A percentile compares a stretch with the other conserved stretches of the same genome.
Conservation (phyloP, 1,140 invertebrate genomes). For the Platorchestia sp. region DNA sequence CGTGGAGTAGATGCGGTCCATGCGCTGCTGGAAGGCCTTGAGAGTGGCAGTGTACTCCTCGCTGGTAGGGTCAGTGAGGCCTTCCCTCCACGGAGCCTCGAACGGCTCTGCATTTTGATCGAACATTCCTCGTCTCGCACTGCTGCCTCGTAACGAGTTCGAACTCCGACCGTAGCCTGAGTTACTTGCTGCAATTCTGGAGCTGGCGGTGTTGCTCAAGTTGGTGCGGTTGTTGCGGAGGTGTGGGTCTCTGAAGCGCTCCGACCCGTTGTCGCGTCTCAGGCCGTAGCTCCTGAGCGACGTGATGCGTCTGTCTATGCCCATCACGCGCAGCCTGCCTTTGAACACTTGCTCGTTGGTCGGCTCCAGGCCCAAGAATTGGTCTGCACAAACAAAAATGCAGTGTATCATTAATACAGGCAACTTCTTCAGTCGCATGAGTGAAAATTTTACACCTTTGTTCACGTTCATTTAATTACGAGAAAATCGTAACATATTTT, state of each 20-base stretch:
- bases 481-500: too few species aligned
- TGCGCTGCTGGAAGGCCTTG: conserved; percentile 45
- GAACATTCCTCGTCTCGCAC: conserved; percentile 34
- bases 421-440: not conserved
- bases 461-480: too few species aligned
- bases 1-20: conserved; percentile 55
- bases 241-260: not conserved
- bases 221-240: conserved; percentile 28
- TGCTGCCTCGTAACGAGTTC: conserved; percentile 28
- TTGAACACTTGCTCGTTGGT: conserved; percentile 33
- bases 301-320: conserved; percentile 37
- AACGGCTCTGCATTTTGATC: conserved; percentile 32
- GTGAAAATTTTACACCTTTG: not conserved
- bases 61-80: conserved; percentile 12
- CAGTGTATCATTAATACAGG: not conserved
- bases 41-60: conserved; percentile 43
- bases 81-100: conserved; percentile 48
- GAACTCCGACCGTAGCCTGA: conserved; percentile 15
- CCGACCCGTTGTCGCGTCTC: conserved; percentile 6
- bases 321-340: conserved; percentile 43
- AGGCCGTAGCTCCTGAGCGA: conserved; percentile 21
- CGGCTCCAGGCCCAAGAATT: conserved; percentile 29
- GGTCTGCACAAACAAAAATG: not conserved
- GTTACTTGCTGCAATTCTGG: conserved; percentile 11
- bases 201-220: conserved; percentile 23